phyloP scores from a whole-genome alignment of 1,140 invertebrate species.

The Diorhabda sublineata region DNA sequence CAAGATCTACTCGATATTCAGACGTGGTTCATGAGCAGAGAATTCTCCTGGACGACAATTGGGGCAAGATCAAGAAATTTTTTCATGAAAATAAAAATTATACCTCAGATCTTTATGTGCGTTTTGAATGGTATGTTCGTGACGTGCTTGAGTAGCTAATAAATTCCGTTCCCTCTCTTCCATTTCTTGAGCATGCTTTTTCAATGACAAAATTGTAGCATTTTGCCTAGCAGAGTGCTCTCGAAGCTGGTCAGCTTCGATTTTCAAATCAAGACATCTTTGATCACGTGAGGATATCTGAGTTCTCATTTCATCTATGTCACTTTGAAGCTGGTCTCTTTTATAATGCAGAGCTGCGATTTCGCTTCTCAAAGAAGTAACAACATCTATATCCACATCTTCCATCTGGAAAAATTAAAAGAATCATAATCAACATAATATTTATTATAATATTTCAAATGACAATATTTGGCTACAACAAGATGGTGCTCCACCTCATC shows the following conservation, averaged over 20 bases:
- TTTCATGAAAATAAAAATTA: neutral
- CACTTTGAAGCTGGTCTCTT: constrained; percentile 68
- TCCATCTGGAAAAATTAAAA: constrained; percentile 49
- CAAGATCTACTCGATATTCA: too few relatives aligned
- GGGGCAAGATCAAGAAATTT: neutral
- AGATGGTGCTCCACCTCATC: too few relatives aligned
- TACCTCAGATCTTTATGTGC: constrained; percentile 67
- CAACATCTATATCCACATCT: constrained; percentile 57
- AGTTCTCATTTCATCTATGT: constrained; percentile 67
- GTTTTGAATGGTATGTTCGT: constrained; percentile 66
- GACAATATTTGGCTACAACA: too few relatives aligned
- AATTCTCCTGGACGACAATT: neutral
- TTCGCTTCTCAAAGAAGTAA: constrained; percentile 71
- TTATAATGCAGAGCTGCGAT: constrained; percentile 76
- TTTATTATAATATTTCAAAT: neutral
- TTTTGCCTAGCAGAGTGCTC: constrained; percentile 77
- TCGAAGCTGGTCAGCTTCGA: constrained; percentile 65
- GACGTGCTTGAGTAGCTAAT: constrained; percentile 58
- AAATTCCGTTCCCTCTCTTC: constrained; percentile 70
- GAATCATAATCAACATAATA: too few relatives aligned
- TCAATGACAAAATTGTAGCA: constrained; percentile 70
- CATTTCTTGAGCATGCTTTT: constrained; percentile 72
- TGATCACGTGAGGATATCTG: constrained; percentile 62
- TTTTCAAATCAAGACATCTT: constrained; percentile 61
- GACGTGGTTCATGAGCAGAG: too few relatives aligned